phyloP scores from a whole-genome alignment of 2,888 invertebrate species.

The Mesochorus sp. region DNA sequence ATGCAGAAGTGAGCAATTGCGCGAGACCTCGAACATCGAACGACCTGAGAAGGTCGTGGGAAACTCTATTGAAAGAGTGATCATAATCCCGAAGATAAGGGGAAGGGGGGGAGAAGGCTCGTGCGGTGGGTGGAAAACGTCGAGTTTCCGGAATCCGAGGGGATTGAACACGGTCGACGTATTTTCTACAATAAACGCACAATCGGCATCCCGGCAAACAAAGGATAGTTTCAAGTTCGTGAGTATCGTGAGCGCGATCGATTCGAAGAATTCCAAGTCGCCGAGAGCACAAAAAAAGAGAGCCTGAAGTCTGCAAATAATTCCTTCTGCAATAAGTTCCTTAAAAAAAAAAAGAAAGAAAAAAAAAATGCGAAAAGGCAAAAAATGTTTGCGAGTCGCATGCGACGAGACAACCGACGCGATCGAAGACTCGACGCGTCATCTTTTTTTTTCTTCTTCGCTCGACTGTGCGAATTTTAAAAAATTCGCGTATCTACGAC shows the following conservation, averaged over 20 bases:
- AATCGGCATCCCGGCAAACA: slow-evolving; percentile 62
- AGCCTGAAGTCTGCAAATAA: neutral
- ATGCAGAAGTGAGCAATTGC: slow-evolving; percentile 7
- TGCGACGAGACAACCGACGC: slow-evolving; percentile 14
- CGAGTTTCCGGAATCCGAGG: neutral
- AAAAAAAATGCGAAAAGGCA: too few species aligned
- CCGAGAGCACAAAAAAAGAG: slow-evolving; percentile 5
- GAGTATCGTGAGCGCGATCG: slow-evolving; percentile 66
- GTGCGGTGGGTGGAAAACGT: slow-evolving; percentile 27
- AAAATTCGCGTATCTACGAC: too few species aligned
- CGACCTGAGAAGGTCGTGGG: slow-evolving; percentile 23
- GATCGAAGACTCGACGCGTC: neutral
- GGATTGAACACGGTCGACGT: slow-evolving; percentile 10
- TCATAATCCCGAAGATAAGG: neutral
- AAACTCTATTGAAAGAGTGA: neutral
- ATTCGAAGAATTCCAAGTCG: slow-evolving; percentile 64
- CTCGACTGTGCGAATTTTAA: neutral
- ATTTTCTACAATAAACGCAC: too few species aligned
- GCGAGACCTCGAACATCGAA: neutral
- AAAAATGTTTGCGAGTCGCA: too few species aligned
- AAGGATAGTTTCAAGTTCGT: slow-evolving; percentile 65
- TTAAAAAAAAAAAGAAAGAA: neutral
- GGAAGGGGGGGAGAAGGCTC: too few species aligned
- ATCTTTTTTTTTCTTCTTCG: neutral
- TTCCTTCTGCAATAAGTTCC: neutral